Percentiles rank a stretch among this genome's conserved stretches.
phyloP scores from a whole-genome alignment of 2,797 vertebrate genomes.

The Hyperoplus lanceolatus region DNA sequence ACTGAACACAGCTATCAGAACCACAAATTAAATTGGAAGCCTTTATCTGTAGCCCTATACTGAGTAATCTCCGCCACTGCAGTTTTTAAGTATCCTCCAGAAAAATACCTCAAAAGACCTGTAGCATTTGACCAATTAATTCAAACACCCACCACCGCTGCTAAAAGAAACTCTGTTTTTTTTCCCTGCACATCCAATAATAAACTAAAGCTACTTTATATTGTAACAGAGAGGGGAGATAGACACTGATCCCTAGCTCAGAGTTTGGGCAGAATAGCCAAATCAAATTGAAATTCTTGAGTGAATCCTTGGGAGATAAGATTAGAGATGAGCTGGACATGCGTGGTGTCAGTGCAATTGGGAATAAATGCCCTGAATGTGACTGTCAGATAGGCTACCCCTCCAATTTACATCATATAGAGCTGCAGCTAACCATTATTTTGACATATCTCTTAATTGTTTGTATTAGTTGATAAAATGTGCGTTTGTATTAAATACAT shows the following conservation, averaged over 20 bases:
- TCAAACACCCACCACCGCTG: not conserved
- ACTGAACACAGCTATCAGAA: slow-evolving; percentile 13
- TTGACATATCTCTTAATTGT: not conserved
- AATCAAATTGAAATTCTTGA: slow-evolving; percentile 5
- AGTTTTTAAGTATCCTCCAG: slow-evolving; percentile 26
- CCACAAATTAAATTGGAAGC: slow-evolving; percentile 40
- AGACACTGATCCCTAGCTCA: not conserved
- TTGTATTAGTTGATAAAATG: not conserved
- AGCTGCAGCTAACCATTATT: not conserved
- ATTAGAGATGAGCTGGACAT: not conserved
- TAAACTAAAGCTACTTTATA: not conserved
- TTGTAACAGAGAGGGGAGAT: not conserved
- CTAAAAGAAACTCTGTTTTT: not conserved
- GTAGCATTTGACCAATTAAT: slow-evolving; percentile 4
- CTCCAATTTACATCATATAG: not conserved
- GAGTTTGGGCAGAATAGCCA: slow-evolving; percentile 11
- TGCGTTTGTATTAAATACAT: not conserved
- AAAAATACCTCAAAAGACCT: slow-evolving; percentile 11
- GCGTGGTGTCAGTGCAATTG: not conserved
- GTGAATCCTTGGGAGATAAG: not conserved
- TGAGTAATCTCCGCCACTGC: slow-evolving; percentile 26
- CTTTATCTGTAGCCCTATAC: slow-evolving; percentile 17
- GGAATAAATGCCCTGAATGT: not conserved
- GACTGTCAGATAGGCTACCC: not conserved
- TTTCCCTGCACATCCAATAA: not conserved